Evolutionary conservation across 53 echinoderm and acorn worm genomes (phyloP), one percentile per base, ranked within the genome.

Genomic region (Actinopyga echinites): DNA sequence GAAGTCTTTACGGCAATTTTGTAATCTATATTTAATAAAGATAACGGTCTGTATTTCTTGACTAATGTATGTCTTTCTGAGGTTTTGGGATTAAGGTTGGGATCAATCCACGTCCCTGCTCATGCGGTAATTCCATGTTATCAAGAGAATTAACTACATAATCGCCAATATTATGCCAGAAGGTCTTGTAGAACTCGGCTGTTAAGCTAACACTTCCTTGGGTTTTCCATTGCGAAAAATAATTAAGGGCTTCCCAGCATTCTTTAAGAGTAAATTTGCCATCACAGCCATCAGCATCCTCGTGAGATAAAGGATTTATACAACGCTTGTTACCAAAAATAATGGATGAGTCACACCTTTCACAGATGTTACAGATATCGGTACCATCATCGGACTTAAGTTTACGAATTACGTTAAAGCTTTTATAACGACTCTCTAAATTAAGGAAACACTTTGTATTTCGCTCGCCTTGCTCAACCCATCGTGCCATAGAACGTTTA

Each of bases 371-470:
- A 20, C 35, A 21, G 35, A 36, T 20, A 34, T 69, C 71, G 10
- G 20, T 2, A 6, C 37, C 71, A 20, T 69, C 43, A 20, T 20
- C 35, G 21, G 71, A 69, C 20, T 38, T 69, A 35, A 69, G 24
- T 17, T 34, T 69, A 13, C 21, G 17, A 37, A 38, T 69, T 35
- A 22, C 43, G 37, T 69, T 69, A 12, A 15, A 35, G 24, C 40
- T 69, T 29, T 77, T 77, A 30, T 83, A 35, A 45, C 42, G 21
- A 26, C 20, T 83, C 37, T 83, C 83, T 4, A 83, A 35, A 43
- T 83, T 83, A 4, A 82, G 65, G 37, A 82, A 82, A 65, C 65
- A 82, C 26, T 65, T 66, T 7, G 53, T 83, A 12, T 26, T 30
- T 37, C 7, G n/a, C 37, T 79, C 79, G 7, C 56, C 56, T 15